A percentile compares a stretch with the other conserved stretches of the same genome.
These are phyloP conservation scores for Cynopterus sphinx DNA, from an alignment of 2,797 vertebrate genomes.

Conservation along the genomic window DNA sequence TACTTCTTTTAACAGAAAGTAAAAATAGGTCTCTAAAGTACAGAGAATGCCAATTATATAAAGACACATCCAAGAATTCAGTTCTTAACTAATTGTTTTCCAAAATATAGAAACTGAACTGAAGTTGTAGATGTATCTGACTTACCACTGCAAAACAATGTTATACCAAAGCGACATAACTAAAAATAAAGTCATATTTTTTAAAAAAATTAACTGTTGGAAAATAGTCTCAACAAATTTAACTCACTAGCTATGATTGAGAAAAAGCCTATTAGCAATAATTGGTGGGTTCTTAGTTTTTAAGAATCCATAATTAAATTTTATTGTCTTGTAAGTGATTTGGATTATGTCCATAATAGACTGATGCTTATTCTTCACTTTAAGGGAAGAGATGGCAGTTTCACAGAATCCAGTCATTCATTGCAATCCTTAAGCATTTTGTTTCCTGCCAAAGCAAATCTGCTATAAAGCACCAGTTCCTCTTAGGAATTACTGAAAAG, in stretches of 20 bases:
- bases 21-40: slow-evolving; percentile 44
- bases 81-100: slow-evolving; percentile 66
- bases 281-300: slow-evolving; percentile 81
- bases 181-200: slow-evolving; percentile 57
- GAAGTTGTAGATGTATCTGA: neutral
- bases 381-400: slow-evolving; percentile 79
- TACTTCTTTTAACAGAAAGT: slow-evolving; percentile 42
- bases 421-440: slow-evolving; percentile 71
- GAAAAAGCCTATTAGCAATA: slow-evolving; percentile 84
- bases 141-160: slow-evolving; percentile 37
- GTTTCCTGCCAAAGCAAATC: slow-evolving; percentile 76
- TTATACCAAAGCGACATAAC: slow-evolving; percentile 54
- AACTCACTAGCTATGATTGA: slow-evolving; percentile 70
- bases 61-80: slow-evolving; percentile 60
- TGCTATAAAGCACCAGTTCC: slow-evolving; percentile 63
- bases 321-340: slow-evolving; percentile 86
- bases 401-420: slow-evolving; percentile 79
- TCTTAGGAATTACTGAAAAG: slow-evolving; percentile 76
- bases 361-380: slow-evolving; percentile 78
- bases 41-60: slow-evolving; percentile 57
- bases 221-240: slow-evolving; percentile 80
- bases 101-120: slow-evolving; percentile 49
- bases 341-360: slow-evolving; percentile 82
- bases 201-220: slow-evolving; percentile 64
- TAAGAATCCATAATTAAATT: slow-evolving; percentile 85